A percentile compares a stretch with the other conserved stretches of the same genome.
These are phyloP conservation scores for Microcebus lehilahytsara DNA, from an alignment of 2,113 vertebrate species.

Conservation along the genomic window DNA sequence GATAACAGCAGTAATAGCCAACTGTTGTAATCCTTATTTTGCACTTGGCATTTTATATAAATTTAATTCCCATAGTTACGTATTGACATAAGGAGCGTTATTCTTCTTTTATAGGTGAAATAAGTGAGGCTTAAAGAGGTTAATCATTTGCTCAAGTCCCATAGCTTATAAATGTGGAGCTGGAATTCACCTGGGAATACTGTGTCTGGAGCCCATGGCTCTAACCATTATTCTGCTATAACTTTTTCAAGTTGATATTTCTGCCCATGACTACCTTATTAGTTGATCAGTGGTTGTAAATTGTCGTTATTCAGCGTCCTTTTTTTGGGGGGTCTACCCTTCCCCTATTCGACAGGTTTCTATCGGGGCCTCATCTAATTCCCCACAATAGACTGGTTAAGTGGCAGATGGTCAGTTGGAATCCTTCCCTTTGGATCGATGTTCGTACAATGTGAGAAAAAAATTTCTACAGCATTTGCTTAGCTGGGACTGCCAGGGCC, in stretches of 20 bases:
- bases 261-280: background rate
- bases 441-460: background rate
- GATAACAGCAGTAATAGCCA: background rate
- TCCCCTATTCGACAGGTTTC: background rate
- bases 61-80: background rate
- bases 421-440: background rate
- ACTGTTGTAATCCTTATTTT: background rate
- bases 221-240: background rate
- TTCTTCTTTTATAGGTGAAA: background rate
- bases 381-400: background rate
- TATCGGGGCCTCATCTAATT: fast-evolving
- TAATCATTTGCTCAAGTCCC: background rate
- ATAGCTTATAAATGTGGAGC: background rate
- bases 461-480: background rate
- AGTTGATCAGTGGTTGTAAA: background rate
- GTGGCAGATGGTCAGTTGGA: background rate
- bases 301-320: background rate
- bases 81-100: background rate
- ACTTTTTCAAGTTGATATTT: background rate
- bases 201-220: background rate
- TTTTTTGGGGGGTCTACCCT: background rate
- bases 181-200: background rate
- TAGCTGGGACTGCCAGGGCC: background rate
- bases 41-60: background rate
- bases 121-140: background rate